Conservation (phyloP, 1,140 invertebrate species). For the Uloborus diversus region DNA sequence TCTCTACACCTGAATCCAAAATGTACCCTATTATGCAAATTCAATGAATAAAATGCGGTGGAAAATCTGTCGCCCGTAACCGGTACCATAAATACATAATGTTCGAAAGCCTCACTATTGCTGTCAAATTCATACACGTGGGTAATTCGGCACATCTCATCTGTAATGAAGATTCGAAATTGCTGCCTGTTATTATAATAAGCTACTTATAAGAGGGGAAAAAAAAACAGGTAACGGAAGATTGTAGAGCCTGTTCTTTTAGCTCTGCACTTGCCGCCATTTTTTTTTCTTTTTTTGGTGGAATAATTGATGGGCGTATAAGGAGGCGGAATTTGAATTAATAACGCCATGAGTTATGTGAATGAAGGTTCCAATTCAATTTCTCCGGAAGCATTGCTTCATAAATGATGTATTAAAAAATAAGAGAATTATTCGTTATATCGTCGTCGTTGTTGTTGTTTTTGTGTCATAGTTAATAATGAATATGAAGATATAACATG, state of each 20-base stretch:
- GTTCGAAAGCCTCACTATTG: constrained; percentile 4
- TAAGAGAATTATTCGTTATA: too few relatives aligned
- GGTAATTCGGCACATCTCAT: too few relatives aligned
- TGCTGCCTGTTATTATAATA: constrained; percentile 34
- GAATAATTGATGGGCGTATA: background rate
- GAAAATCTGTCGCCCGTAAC: too few relatives aligned
- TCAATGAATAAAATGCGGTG: background rate
- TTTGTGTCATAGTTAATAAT: too few relatives aligned
- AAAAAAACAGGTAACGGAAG: too few relatives aligned
- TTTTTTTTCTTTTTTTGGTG: too few relatives aligned
- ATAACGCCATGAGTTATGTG: background rate
- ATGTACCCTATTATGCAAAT: constrained; percentile 28
- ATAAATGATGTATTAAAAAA: too few relatives aligned
- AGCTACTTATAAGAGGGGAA: constrained; percentile 2
- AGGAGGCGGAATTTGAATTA: background rate
- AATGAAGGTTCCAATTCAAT: background rate
- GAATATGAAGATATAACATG: too few relatives aligned
- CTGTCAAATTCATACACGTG: background rate
- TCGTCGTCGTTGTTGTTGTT: too few relatives aligned
- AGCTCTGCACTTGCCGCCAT: too few relatives aligned
- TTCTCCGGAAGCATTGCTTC: background rate
- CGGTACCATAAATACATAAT: constrained; percentile 46
- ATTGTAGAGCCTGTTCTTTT: too few relatives aligned
- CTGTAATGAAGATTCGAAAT: constrained; percentile 16
- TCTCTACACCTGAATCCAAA: background rate